Base-by-base conservation (phyloP, 64 coral and sea anemone genomes). In the Montipora sp. region DNA sequence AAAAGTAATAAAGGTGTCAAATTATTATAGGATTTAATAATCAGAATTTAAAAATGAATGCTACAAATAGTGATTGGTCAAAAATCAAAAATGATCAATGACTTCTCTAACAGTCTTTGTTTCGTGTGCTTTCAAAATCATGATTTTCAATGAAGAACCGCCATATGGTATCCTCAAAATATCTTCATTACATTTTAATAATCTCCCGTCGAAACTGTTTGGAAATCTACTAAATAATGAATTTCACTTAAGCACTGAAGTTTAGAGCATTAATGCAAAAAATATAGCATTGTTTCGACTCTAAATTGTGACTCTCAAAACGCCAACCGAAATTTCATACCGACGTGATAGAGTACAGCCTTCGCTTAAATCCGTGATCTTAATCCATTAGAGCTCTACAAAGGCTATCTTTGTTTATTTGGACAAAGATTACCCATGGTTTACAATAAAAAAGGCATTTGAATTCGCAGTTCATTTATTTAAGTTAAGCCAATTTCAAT, bases 121-220 rank as follows among this genome's bases (percentile, higher is more conserved):
- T 72, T 72, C 82, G 1, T 55, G 48, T 21, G 45, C 79, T 69
- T 67, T 75, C 80, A 85, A 90, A 77, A 80, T 47, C 91, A 43
- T 68, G 83, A 94, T 71, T 85, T 71, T 85, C 87, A 92, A 92
- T 87, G 89, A 95, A 95, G 11, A 95, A 85, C 47, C 81, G 76
- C 89, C 94, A 95, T 90, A 92, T 95, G 94, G 94, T 46, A 47
- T 84, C 74, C 73, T 79, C 81, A 95, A 95, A 87, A 92, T 92
- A 91, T 71, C 94, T 95, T 95, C 83, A 95, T 95, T 95, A 95
- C 66, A 88, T 60, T 92, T 95, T 95, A 92, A 95, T 95, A 92
- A 88, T 88, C 89, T 79, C 89, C 94, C 84, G 90, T 89, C 79
- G 89, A 15, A 88, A 48, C 76, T 81, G 80, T 91, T 87, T 91